Evolutionary conservation across 2,888 invertebrate species (phyloP), one percentile per base, ranked within the genome.

Genomic region (Drosophila affinis): DNA sequence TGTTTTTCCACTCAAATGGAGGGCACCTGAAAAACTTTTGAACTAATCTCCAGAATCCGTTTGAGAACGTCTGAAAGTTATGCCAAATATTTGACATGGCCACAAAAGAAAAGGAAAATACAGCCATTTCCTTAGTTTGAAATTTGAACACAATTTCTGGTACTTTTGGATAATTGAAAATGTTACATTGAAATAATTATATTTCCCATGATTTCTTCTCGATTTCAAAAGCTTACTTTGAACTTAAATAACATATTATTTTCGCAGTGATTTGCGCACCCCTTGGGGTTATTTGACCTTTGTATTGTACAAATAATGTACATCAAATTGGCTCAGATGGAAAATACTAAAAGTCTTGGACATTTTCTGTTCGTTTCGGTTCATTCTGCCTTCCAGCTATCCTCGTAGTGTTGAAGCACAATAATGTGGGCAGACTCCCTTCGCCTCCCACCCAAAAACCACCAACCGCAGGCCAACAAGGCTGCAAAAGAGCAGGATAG

Each of bases 401-500:
- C 1, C 34, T 3, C 4, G 1, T 34, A 10, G 10, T 10, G 10
- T 3, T 10, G 3, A 10, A 34, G 34, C 12, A 34, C 34, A 12
- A 10, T 10, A 32, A 1, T 32, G 32, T 14, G 34, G 39, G 2
- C 39, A 14, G 14, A 14, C 39, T 14, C 14, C 14, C 14, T 34
- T 12, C 12, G 5, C 14, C 14, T 14, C 2, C 39, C 39, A 4
- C 32, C 9, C 9, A 1, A 10, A 34, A 7, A 14, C 14, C 14
- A 3, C 39, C 14, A 2, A n/a, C 46, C 61, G 67, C 46, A 46
- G 67, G 46, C 67, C 24, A 24, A n/a, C 69, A 79, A 63, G 39
- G 65, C 70, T 74, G 87, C 82, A 72, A 79, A 78, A 29, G 58
- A 69, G 68, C 47, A 46, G 27, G 29, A 85, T n/a, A 68, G 64